Percentiles rank a stretch among this genome's conserved stretches.
phyloP scores from a whole-genome alignment of 2,888 invertebrate genomes.

The Drosophila mettleri region DNA sequence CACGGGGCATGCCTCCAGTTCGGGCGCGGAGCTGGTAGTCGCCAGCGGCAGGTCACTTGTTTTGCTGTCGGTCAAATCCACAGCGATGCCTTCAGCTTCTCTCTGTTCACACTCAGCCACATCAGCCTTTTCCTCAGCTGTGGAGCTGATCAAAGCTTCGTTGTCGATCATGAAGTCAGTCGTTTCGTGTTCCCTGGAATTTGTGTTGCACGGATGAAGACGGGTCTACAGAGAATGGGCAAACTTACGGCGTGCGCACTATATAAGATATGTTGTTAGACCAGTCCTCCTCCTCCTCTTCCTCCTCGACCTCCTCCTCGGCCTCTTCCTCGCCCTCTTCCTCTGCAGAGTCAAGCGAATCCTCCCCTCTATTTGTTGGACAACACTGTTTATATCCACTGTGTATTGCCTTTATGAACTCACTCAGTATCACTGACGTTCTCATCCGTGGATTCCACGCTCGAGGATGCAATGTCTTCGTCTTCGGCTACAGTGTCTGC shows the following conservation, averaged over 20 bases:
- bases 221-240: too few relatives aligned
- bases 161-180: too few relatives aligned
- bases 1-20: too few relatives aligned
- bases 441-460: not conserved
- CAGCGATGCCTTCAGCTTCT: too few relatives aligned
- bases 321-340: conserved; percentile 46
- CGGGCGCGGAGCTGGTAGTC: too few relatives aligned
- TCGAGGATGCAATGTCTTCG: not conserved
- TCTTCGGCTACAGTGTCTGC: not conserved
- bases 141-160: accelerated
- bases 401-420: not conserved
- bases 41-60: too few relatives aligned
- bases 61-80: too few relatives aligned
- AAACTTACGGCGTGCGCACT: conserved; percentile 42
- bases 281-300: conserved; percentile 52
- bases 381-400: not conserved
- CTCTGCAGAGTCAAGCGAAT: conserved; percentile 4
- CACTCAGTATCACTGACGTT: conserved; percentile 20
- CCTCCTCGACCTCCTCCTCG: conserved; percentile 34
- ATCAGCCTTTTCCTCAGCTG: not conserved
- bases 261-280: conserved; percentile 41
- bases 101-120: too few relatives aligned
- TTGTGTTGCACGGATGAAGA: not conserved
- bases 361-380: conserved; percentile 15
- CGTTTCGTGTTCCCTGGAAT: not conserved